Percentiles rank a stretch among this genome's conserved stretches.
Evolutionary conservation across 2,113 vertebrate genomes (phyloP).

Genomic region (Dasyurus viverrinus): DNA sequence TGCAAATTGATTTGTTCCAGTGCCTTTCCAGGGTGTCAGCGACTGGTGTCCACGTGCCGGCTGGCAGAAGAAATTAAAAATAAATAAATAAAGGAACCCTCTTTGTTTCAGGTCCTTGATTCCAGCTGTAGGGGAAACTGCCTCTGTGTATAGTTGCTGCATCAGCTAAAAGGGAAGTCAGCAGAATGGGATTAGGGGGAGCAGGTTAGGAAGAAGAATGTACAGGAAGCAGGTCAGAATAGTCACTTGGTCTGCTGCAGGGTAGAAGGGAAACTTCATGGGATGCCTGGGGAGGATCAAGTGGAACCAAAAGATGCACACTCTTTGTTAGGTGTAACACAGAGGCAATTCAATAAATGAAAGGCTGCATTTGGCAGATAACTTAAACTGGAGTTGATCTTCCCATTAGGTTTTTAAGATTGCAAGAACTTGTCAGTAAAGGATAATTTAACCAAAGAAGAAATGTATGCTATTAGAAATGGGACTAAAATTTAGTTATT

Average conservation of each 20-base stretch:
- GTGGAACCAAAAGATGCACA: not conserved
- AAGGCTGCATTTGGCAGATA: not conserved
- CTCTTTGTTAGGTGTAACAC: not conserved
- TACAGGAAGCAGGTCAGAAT: not conserved
- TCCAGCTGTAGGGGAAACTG: not conserved
- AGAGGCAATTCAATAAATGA: slow-evolving; percentile 19
- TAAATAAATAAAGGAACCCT: slow-evolving; percentile 19
- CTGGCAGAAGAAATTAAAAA: slow-evolving; percentile 42
- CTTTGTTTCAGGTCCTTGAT: slow-evolving; percentile 69
- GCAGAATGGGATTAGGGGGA: slow-evolving; percentile 40
- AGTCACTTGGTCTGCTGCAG: slow-evolving; percentile 11
- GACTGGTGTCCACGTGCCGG: slow-evolving; percentile 34
- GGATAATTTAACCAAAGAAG: slow-evolving; percentile 17
- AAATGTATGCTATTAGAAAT: not conserved
- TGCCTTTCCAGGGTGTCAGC: slow-evolving; percentile 4
- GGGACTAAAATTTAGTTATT: not conserved
- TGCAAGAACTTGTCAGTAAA: slow-evolving; percentile 1
- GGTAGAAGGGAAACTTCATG: not conserved
- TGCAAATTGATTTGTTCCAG: slow-evolving; percentile 67
- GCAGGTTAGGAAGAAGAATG: slow-evolving; percentile 49
- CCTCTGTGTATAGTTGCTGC: slow-evolving; percentile 1
- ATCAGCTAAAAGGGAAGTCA: slow-evolving; percentile 41
- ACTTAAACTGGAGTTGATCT: slow-evolving; percentile 9
- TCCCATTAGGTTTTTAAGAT: slow-evolving; percentile 7
- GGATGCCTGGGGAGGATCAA: not conserved